Conservation (phyloP, 92 coral and sea anemone species). For the Epizoanthus illoricatus region DNA sequence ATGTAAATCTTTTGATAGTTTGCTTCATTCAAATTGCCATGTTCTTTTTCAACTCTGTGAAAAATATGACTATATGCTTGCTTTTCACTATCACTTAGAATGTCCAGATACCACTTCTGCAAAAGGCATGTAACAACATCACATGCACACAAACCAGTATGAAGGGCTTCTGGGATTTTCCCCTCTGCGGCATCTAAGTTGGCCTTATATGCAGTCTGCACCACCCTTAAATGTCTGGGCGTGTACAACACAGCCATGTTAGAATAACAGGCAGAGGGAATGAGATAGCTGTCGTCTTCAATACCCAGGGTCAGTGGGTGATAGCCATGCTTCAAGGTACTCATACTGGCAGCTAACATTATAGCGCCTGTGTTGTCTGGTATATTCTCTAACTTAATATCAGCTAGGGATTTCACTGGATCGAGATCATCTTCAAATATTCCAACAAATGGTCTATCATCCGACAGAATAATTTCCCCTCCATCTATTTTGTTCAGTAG, state of each 20-base stretch:
- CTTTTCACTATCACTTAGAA: neutral
- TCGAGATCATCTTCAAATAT: conserved; percentile 17
- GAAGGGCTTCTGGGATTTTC: neutral
- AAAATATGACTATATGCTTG: neutral
- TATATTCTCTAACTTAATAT: neutral
- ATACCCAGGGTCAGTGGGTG: neutral
- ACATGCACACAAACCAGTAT: neutral
- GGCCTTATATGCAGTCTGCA: conserved; percentile 12
- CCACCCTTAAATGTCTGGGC: neutral
- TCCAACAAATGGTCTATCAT: conserved; percentile 18
- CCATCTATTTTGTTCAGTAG: conserved; percentile 2
- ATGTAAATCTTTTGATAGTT: neutral
- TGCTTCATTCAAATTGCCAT: neutral
- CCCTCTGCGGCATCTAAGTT: conserved; percentile 3
- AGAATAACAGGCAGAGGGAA: conserved; percentile 10
- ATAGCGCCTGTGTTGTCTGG: conserved; percentile 10
- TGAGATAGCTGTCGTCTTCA: neutral
- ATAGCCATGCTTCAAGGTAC: conserved; percentile 1
- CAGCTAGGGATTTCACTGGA: neutral
- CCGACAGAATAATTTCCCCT: neutral
- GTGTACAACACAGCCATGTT: conserved; percentile 19
- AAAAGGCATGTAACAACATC: conserved; percentile 10
- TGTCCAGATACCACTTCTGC: conserved; percentile 11
- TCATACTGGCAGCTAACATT: conserved; percentile 21
- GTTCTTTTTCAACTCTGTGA: neutral